Base-by-base conservation (phyloP, 2,797 vertebrate genomes). In the Mustela erminea region DNA sequence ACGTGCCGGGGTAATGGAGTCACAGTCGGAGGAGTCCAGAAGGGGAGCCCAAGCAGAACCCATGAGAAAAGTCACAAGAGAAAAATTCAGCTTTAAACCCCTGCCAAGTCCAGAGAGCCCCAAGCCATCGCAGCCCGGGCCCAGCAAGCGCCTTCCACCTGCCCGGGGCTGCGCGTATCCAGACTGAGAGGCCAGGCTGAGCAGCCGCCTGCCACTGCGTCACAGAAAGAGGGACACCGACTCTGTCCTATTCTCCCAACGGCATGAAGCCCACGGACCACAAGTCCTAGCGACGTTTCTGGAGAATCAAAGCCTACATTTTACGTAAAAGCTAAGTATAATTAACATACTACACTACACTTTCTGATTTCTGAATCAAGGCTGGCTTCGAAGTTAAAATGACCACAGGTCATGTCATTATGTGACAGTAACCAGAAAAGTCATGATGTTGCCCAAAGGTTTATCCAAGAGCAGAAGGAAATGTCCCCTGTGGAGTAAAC, bases 351-450 rank as follows among this genome's bases (percentile, higher is more conserved):
- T 90, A 17, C 32, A 43, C 7, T 66, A 23, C 4, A 64, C 13
- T 12, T 92, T 60, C 49, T 80, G 56, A 43, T 62, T 95, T 43
- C 70, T 83, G 68, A 87, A 74, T 77, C 62, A 84, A 90, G 49
- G 35, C 17, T 94, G 43, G 35, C 43, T 64, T 80, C 81, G 23
- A 74, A 82, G 35, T 93, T 60, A 41, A 87, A 87, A 23, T 49
- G 58, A 77, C 54, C 74, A 35, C 1, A 70, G 10, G 11, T 9
- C 32, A 60, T 58, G 87, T 92, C 58, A 83, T 83, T 74, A 87
- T 29, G 49, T 80, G 58, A 60, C 21, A 74, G 27, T 43, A 68
- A 20, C 5, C 11, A 95, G 91, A 91, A 86, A 86, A 90, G 43
- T 70, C 49, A 56, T 43, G n/a, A 20, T 38, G n/a, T 35, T 60